phyloP scores from a whole-genome alignment of 2,113 vertebrate species.

The Pteronura brasiliensis region DNA sequence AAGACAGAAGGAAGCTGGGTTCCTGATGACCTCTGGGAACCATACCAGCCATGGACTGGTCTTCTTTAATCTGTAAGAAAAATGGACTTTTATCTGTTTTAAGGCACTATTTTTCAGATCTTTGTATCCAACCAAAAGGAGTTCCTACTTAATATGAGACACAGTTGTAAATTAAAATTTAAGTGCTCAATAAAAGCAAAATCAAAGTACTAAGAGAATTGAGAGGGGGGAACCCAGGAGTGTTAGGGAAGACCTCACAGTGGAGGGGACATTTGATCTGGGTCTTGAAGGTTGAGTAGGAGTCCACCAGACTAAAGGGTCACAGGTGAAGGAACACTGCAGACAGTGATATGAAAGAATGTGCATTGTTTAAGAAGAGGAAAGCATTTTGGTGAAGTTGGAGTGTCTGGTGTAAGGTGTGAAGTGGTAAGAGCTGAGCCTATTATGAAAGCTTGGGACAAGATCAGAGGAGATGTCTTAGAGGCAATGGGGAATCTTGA shows the following conservation, averaged over 20 bases:
- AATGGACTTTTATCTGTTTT: background rate
- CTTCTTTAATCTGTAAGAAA: background rate
- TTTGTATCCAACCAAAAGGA: background rate
- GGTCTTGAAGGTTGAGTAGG: background rate
- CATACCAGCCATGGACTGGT: background rate
- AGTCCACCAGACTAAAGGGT: background rate
- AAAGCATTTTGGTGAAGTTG: background rate
- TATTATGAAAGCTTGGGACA: background rate
- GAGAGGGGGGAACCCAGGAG: background rate
- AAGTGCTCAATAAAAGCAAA: background rate
- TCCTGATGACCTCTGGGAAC: background rate
- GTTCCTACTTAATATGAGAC: background rate
- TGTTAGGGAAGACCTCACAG: background rate
- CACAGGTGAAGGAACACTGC: background rate
- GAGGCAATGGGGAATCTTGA: background rate
- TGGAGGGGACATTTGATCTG: background rate
- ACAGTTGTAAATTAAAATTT: background rate
- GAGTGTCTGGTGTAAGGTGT: background rate
- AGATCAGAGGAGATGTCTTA: background rate
- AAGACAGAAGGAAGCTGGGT: background rate
- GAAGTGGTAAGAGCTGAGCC: background rate
- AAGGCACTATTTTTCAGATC: background rate
- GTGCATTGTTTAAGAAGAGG: background rate
- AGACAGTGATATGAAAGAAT: background rate
- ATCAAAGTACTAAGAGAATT: background rate